Evolutionary conservation across 64 coral and sea anemone species (phyloP).

Genomic region (Montipora efflorescens): DNA sequence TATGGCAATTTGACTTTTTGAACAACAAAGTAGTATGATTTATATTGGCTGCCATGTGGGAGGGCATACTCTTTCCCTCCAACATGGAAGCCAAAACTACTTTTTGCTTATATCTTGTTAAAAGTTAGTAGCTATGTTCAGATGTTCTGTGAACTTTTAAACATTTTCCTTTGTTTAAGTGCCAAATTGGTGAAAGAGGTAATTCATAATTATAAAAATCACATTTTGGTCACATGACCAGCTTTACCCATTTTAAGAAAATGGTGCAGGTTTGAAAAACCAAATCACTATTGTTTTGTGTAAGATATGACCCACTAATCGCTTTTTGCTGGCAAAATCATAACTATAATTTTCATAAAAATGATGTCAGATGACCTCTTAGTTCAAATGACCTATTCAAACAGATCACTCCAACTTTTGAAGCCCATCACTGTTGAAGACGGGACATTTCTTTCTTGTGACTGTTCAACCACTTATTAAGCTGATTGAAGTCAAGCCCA

Average conservation of each 20-base stretch:
- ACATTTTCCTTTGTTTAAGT: too few species aligned
- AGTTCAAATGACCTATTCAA: background rate
- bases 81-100: background rate
- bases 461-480: conserved; percentile 20
- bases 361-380: background rate
- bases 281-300: background rate
- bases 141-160: too few species aligned
- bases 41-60: too few species aligned
- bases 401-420: background rate
- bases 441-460: conserved; percentile 38
- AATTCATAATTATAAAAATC: too few species aligned
- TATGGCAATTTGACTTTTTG: too few species aligned
- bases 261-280: background rate
- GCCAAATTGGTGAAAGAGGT: too few species aligned
- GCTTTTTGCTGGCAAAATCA: too few species aligned
- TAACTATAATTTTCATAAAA: too few species aligned
- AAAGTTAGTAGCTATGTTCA: too few species aligned
- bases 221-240: background rate
- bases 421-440: background rate
- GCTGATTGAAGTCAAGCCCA: background rate
- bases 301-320: too few species aligned
- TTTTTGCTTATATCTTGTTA: background rate
- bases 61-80: background rate
- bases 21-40: too few species aligned
- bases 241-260: background rate